phyloP scores from a whole-genome alignment of 1,140 invertebrate species.

The Meteorus sp. region DNA sequence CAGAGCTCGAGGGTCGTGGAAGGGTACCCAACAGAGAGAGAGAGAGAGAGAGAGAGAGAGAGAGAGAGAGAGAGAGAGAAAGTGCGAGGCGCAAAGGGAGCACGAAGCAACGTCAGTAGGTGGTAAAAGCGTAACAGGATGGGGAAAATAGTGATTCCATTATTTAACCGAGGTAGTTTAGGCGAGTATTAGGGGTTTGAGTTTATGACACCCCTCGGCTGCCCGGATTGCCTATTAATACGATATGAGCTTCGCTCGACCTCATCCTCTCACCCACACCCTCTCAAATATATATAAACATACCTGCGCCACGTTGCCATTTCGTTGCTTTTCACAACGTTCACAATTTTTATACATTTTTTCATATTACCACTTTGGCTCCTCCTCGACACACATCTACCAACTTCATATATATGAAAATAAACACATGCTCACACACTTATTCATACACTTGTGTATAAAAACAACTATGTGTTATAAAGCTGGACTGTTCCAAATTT shows the following conservation, averaged over 20 bases:
- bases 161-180: constrained; percentile 62
- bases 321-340: constrained; percentile 3
- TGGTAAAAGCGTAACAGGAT: constrained; percentile 19
- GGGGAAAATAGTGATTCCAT: constrained; percentile 57
- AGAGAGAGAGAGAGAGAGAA: constrained; percentile 10
- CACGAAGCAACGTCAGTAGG: too few relatives aligned
- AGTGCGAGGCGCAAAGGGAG: background rate
- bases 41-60: constrained; percentile 26
- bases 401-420: background rate
- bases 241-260: constrained; percentile 56
- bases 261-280: background rate
- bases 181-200: constrained; percentile 60
- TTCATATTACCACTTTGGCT: too few relatives aligned
- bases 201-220: constrained; percentile 61
- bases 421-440: background rate
- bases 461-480: background rate
- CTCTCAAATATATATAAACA: background rate
- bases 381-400: background rate
- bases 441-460: constrained; percentile 19
- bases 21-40: constrained; percentile 26
- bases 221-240: constrained; percentile 62
- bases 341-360: constrained; percentile 5
- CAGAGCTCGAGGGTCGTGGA: too few relatives aligned
- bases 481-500: constrained; percentile 25
- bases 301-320: too few relatives aligned